Evolutionary conservation across 2,888 invertebrate genomes (phyloP), one percentile per base, ranked within the genome.

Genomic region (Calephelis perditalis): DNA sequence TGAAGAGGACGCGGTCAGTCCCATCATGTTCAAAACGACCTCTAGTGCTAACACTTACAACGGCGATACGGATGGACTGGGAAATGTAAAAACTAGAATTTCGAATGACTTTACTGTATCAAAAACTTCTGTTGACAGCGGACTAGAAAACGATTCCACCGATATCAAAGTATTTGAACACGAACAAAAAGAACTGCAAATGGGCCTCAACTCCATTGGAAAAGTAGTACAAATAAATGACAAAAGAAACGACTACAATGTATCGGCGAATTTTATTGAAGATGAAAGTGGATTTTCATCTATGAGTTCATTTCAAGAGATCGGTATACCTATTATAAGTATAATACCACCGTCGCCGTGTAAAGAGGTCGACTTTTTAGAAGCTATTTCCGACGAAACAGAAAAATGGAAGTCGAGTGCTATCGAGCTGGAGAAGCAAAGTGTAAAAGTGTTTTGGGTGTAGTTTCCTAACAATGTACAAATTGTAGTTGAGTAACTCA

Each of bases 281-380:
- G 96, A 96, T 71, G 96, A 96, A 80, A 96, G 96, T 75, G 96
- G 96, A 40, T 96, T 96, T 81, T 96, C 96, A 11, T 96, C 96
- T 8, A 95, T 96, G 92, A 96, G 94, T 79, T 96, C 96, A 7
- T 96, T 96, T 77, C 95, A 96, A 82, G 96, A 96, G 75, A 93
- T 96, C 56, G 95, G 95, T 10, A 86, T 96, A 72, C 95, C 95
- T 12, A 86, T 90, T 58, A 90, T 90, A 76, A 88, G 84, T 65
- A 84, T 88, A 61, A 88, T 87, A 73, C 89, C 89, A 68, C 88
- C 89, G 62, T 86, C 89, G 35, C 89, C 89, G 11, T 82, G 84
- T 62, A 85, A 88, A 70, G 86, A 88, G 71, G 76, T 85, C n/a
- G 76, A 72, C 10, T 86, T 77, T 64, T 73, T 81, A 62, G 81